Evolutionary conservation across 2,888 invertebrate species (phyloP).

Genomic region (Stomorhina lunata): DNA sequence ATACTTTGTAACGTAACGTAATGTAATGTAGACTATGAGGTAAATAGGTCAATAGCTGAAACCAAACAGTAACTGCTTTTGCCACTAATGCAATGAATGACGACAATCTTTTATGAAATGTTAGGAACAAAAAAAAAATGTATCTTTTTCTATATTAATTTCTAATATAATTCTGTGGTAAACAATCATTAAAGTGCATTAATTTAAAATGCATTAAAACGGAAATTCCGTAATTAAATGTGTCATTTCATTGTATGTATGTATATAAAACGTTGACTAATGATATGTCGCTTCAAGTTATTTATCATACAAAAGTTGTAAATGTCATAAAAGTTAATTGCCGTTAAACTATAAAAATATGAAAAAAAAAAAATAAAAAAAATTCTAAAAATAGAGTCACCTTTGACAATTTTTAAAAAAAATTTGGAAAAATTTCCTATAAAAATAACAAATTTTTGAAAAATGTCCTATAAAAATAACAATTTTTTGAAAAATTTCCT

Average conservation of each 20-base stretch:
- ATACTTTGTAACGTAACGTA: neutral
- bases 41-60: conserved; percentile 58
- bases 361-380: too few relatives aligned
- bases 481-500: too few relatives aligned
- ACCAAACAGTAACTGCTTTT: conserved; percentile 5
- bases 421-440: too few relatives aligned
- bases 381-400: too few relatives aligned
- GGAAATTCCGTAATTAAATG: conserved; percentile 32
- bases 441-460: too few relatives aligned
- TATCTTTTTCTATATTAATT: conserved; percentile 4
- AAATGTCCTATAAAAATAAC: too few relatives aligned
- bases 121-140: conserved; percentile 8
- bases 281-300: too few relatives aligned
- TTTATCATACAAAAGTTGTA: too few relatives aligned
- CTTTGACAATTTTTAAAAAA: too few relatives aligned
- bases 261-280: conserved; percentile 5
- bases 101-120: conserved; percentile 28
- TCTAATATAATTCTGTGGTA: neutral
- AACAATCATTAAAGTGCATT: conserved; percentile 32
- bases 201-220: conserved; percentile 52
- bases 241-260: too few relatives aligned
- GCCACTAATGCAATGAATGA: conserved; percentile 17
- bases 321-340: too few relatives aligned
- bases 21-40: conserved; percentile 55
- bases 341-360: too few relatives aligned